A percentile compares a stretch with the other conserved stretches of the same genome.
These are phyloP conservation scores for Pseudoips prasinana DNA, from an alignment of 2,888 invertebrate species.

Conservation along the genomic window DNA sequence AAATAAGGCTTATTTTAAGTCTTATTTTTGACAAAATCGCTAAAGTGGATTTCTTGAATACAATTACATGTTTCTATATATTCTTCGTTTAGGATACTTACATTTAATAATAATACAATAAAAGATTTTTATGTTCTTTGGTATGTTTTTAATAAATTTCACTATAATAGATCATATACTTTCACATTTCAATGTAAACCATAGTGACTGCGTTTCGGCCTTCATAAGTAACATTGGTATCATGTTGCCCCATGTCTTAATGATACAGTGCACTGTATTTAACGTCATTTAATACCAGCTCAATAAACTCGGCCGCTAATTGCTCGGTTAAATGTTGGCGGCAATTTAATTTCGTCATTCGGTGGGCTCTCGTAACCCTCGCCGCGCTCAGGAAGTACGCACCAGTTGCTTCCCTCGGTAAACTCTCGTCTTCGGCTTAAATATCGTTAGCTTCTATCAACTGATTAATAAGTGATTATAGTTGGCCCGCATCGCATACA, in stretches of 20 bases:
- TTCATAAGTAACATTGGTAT: constrained; percentile 39
- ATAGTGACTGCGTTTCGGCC: constrained; percentile 39
- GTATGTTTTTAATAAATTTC: no score
- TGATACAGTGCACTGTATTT: constrained; percentile 42
- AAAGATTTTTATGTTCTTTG: no score
- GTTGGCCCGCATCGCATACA: constrained; percentile 49
- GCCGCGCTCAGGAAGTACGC: constrained; percentile 48
- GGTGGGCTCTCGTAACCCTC: constrained; percentile 34
- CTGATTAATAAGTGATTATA: constrained; percentile 54
- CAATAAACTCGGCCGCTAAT: constrained; percentile 54
- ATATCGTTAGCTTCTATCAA: constrained; percentile 45
- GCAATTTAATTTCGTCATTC: constrained; percentile 56
- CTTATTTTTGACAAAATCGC: no score
- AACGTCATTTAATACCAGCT: constrained; percentile 42
- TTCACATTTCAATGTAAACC: constrained; percentile 48
- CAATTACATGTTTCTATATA: no score
- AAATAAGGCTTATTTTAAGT: no score
- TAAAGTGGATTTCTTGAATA: no score
- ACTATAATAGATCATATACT: constrained; percentile 27
- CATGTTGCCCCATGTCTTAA: constrained; percentile 51
- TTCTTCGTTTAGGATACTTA: no score
- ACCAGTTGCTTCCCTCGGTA: constrained; percentile 50
- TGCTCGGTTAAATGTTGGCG: constrained; percentile 47
- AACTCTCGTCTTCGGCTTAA: constrained; percentile 31
- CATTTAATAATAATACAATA: no score